phyloP scores from a whole-genome alignment of 2,797 vertebrate genomes.

The Lateolabrax maculatus region DNA sequence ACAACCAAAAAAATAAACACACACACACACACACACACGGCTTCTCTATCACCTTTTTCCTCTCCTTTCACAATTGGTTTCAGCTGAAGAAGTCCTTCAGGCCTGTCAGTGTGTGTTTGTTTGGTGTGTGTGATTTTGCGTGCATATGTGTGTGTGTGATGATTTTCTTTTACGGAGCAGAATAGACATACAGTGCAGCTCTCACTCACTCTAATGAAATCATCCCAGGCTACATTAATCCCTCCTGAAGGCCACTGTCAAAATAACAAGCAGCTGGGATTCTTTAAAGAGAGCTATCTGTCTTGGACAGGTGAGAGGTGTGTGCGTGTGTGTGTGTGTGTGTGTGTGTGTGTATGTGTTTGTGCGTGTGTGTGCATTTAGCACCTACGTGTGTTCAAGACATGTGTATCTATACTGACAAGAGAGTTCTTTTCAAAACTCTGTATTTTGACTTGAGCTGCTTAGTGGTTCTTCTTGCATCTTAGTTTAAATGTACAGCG shows the following conservation, averaged over 20 bases:
- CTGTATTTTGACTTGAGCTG: conserved; percentile 33
- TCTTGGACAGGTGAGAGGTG: conserved; percentile 73
- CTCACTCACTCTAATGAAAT: conserved; percentile 83
- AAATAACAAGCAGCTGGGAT: conserved; percentile 80
- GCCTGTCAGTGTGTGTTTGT: conserved; percentile 63
- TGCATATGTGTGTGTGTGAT: conserved; percentile 56
- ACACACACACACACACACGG: conserved; percentile 45
- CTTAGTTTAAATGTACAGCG: conserved; percentile 14
- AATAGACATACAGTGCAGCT: conserved; percentile 62
- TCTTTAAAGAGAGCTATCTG: conserved; percentile 79
- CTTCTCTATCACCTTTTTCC: conserved; percentile 75
- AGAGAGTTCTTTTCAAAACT: conserved; percentile 24
- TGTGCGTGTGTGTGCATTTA: conserved; percentile 23
- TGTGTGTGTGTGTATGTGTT: conserved; percentile 23
- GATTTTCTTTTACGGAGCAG: conserved; percentile 68
- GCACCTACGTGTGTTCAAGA: conserved; percentile 28
- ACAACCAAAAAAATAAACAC: conserved; percentile 15
- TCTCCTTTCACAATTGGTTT: conserved; percentile 83
- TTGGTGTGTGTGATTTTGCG: conserved; percentile 36
- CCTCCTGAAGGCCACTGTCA: conserved; percentile 83
- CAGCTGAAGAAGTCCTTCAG: conserved; percentile 82
- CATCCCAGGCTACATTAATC: conserved; percentile 82
- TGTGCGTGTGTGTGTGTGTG: conserved; percentile 21
- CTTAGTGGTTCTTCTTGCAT: conserved; percentile 12
- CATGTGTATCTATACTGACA: conserved; percentile 29